A percentile compares a stretch with the other conserved stretches of the same genome.
Evolutionary conservation across 2,797 vertebrate species (phyloP).

Genomic region (Chloroceryle inda): DNA sequence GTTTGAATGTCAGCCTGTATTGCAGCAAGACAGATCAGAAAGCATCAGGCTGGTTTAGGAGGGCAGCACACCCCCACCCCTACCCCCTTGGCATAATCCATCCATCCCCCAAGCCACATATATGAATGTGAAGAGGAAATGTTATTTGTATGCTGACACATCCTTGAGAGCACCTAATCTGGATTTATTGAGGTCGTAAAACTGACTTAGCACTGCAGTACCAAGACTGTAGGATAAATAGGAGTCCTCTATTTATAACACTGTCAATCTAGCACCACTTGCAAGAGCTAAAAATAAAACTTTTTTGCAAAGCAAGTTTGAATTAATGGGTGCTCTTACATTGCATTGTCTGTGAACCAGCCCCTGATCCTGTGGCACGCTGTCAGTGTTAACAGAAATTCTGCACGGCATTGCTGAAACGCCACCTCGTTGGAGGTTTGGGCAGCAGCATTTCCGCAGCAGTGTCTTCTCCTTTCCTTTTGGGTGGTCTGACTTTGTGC

Average conservation of each 20-base stretch:
- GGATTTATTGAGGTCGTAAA: conserved; percentile 60
- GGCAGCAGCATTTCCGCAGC: accelerated
- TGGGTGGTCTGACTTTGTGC: accelerated
- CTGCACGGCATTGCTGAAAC: background rate
- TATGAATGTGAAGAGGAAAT: background rate
- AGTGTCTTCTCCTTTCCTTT: background rate
- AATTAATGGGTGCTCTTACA: background rate
- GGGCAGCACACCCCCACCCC: background rate
- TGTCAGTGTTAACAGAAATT: background rate
- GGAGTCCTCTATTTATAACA: conserved; percentile 61
- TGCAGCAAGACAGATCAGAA: background rate
- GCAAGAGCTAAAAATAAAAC: conserved; percentile 32
- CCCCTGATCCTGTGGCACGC: background rate
- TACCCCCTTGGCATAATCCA: background rate
- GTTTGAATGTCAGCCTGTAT: background rate
- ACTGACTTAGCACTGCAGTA: background rate
- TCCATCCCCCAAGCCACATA: background rate
- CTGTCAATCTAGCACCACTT: conserved; percentile 18
- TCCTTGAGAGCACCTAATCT: conserved; percentile 45
- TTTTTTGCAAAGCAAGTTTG: background rate
- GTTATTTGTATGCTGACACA: background rate
- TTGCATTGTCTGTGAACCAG: background rate
- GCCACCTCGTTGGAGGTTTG: background rate
- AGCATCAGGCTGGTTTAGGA: background rate
- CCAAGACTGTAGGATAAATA: conserved; percentile 44